These are phyloP conservation scores for Otus sunia DNA, from an alignment of 2,113 vertebrate genomes.

Conservation along the genomic window DNA sequence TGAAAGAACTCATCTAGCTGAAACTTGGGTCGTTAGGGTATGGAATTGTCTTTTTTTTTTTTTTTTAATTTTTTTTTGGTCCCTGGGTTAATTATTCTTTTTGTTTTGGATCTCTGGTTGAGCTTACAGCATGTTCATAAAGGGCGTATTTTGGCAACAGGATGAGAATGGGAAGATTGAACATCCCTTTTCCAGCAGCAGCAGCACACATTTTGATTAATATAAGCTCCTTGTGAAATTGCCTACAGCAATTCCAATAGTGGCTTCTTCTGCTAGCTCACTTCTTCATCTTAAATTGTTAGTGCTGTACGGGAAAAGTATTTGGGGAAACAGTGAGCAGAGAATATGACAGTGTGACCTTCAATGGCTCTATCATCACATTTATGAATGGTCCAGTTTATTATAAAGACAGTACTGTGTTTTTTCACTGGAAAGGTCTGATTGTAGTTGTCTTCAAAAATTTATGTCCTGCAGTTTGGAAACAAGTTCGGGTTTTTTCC, in stretches of 20 bases:
- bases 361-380: not conserved
- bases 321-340: not conserved
- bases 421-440: not conserved
- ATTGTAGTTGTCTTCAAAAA: not conserved
- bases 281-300: not conserved
- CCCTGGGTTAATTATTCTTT: not conserved
- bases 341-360: not conserved
- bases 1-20: not conserved
- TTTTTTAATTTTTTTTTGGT: not conserved
- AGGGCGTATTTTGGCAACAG: not conserved
- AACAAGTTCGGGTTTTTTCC: not conserved
- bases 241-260: not conserved
- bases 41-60: not conserved
- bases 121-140: not conserved
- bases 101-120: not conserved
- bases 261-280: not conserved
- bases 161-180: not conserved
- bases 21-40: not conserved
- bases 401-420: not conserved
- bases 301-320: not conserved
- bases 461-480: not conserved
- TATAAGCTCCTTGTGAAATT: not conserved
- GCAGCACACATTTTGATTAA: not conserved
- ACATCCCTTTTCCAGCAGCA: not conserved
- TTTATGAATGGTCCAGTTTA: not conserved